These are phyloP conservation scores for Hipposideros armiger DNA, from an alignment of 2,113 vertebrate genomes.

Conservation along the genomic window DNA sequence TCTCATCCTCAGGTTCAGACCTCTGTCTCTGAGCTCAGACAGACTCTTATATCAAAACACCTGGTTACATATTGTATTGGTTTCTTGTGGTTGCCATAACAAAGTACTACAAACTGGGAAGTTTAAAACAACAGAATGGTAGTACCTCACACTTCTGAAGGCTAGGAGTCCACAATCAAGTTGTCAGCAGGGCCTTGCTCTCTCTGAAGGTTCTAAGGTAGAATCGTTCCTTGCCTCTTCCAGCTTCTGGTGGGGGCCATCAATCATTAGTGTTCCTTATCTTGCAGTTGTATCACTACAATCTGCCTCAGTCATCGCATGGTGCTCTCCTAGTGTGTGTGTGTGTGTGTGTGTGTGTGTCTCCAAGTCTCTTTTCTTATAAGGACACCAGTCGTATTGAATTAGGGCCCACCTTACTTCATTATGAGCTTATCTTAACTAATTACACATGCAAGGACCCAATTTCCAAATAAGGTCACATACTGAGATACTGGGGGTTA, in stretches of 20 bases:
- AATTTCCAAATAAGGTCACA: background rate
- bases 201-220: background rate
- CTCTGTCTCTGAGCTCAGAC: background rate
- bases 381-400: background rate
- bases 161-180: background rate
- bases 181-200: background rate
- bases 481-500: background rate
- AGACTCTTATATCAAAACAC: background rate
- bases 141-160: background rate
- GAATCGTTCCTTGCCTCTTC: background rate
- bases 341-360: background rate
- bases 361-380: background rate
- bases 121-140: background rate
- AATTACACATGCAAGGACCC: background rate
- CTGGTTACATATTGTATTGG: background rate
- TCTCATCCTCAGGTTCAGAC: background rate
- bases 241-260: background rate
- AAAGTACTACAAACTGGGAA: background rate
- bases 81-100: background rate
- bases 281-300: background rate
- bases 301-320: background rate
- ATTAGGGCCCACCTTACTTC: background rate
- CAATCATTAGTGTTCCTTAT: background rate
- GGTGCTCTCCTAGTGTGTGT: background rate
- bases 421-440: background rate